Conservation (phyloP, 2,113 vertebrate species). For the Mugil cephalus region DNA sequence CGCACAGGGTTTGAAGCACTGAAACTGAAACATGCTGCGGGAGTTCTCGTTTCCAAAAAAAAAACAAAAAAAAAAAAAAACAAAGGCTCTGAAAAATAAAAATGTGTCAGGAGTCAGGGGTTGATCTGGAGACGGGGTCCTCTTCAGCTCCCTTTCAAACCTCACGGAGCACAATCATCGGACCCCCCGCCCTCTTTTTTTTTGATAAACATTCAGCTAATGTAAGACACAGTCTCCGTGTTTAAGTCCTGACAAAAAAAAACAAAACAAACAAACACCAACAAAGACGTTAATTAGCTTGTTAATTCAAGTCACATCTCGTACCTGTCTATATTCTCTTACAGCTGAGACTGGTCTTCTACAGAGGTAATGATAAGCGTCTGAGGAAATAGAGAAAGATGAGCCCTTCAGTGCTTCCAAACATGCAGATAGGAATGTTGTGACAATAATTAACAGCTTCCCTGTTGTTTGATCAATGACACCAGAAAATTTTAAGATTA, state of each 20-base stretch:
- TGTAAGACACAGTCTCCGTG: slow-evolving; percentile 3
- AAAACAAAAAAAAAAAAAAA: neutral
- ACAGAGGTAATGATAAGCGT: slow-evolving; percentile 59
- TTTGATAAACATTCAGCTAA: slow-evolving; percentile 48
- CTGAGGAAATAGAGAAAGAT: slow-evolving; percentile 43
- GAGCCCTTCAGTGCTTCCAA: slow-evolving; percentile 65
- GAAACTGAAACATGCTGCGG: neutral
- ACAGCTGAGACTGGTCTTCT: slow-evolving; percentile 45
- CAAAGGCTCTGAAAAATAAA: neutral
- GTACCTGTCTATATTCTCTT: slow-evolving; percentile 26
- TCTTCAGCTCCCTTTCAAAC: slow-evolving; percentile 49
- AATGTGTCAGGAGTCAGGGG: neutral
- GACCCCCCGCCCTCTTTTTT: slow-evolving; percentile 53
- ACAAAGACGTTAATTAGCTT: slow-evolving; percentile 11
- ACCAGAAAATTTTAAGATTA: slow-evolving; percentile 14
- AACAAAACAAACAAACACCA: neutral
- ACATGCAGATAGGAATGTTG: slow-evolving; percentile 70
- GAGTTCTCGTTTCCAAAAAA: neutral
- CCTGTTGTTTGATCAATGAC: slow-evolving; percentile 33
- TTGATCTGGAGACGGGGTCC: slow-evolving; percentile 30
- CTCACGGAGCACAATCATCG: slow-evolving; percentile 49
- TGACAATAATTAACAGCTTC: slow-evolving; percentile 32
- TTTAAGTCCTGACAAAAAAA: slow-evolving; percentile 14
- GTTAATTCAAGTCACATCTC: slow-evolving; percentile 15
- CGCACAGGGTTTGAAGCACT: neutral